phyloP scores from a whole-genome alignment of 1,140 invertebrate genomes.

The Ostrea denselamellosa region DNA sequence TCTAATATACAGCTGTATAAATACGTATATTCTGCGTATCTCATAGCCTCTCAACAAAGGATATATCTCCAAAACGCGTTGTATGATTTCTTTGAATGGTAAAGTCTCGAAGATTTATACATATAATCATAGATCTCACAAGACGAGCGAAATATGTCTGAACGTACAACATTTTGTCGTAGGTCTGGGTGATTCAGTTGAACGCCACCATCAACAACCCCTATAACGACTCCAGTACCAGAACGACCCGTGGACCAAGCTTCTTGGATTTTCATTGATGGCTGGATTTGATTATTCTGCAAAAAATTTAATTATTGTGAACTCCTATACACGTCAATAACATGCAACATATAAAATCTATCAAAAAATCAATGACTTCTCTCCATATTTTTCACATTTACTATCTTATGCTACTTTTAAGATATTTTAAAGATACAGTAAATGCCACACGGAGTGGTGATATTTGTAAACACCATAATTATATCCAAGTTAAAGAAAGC shows the following conservation, averaged over 20 bases:
- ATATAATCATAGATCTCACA: neutral
- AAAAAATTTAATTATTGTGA: neutral
- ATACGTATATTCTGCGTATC: too few species aligned
- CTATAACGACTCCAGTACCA: neutral
- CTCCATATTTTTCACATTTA: too few species aligned
- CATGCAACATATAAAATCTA: too few species aligned
- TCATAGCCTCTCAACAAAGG: too few species aligned
- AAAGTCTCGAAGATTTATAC: neutral
- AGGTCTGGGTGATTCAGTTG: constrained; percentile 20
- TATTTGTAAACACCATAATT: too few species aligned
- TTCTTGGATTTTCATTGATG: constrained; percentile 29
- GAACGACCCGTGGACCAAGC: constrained; percentile 1
- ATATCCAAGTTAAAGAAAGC: too few species aligned
- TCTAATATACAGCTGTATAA: too few species aligned
- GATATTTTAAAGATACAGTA: too few species aligned
- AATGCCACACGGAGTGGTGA: too few species aligned
- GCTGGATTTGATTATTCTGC: constrained; percentile 1
- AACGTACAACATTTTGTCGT: neutral
- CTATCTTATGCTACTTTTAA: too few species aligned
- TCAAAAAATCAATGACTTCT: too few species aligned
- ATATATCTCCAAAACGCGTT: neutral
- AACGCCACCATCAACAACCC: constrained; percentile 31
- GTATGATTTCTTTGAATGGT: neutral
- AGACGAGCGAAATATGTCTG: neutral
- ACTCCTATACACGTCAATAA: neutral